Base-by-base conservation (phyloP, 2,797 vertebrate genomes). In the Steatocranus sp. region DNA sequence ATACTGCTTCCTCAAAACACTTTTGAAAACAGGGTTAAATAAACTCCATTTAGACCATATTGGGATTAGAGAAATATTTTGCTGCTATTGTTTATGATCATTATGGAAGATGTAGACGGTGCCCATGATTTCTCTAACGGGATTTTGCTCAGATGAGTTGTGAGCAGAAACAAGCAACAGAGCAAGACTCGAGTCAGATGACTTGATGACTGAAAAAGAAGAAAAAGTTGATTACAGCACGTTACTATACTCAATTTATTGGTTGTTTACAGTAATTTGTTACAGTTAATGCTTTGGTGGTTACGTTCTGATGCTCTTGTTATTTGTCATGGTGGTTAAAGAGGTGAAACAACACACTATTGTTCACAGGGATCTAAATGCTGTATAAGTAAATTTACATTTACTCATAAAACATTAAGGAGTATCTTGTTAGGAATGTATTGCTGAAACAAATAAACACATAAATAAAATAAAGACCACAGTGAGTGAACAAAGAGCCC, bases 401-500 rank as follows among this genome's bases (percentile, higher is more conserved):
- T 75, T 25, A 11, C 20, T 46, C 66, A 46, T 43, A 46, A 5
- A 46, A 20, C 5, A 9, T 38, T 25, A 10, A 4, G 8, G 18
- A 49, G 66, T 50, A 41, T 77, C 14, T 79, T 61, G 50, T 66
- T 77, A 53, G 18, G 48, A 80, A 74, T 43, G 3, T 8, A 41
- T 20, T 66, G 1, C 2, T 54, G n/a, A 66, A 41, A 50, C 58
- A 63, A 63, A 53, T 36, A 30, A 68, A 75, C 18, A 73, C 4
- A 9, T 51, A n/a, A 81, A 84, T 76, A 78, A 68, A 82, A 53
- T 6, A 1, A 76, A 84, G 58, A 78, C 27, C 27, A 80, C 18
- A 50, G 38, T 74, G 20, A 83, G 79, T 61, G 63, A 82, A 49
- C 54, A 74, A 78, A 83, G 78, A 81, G 58, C 34, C 50, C 9